Base-by-base conservation (phyloP, 2,113 vertebrate genomes). In the Corythaeola cristata region DNA sequence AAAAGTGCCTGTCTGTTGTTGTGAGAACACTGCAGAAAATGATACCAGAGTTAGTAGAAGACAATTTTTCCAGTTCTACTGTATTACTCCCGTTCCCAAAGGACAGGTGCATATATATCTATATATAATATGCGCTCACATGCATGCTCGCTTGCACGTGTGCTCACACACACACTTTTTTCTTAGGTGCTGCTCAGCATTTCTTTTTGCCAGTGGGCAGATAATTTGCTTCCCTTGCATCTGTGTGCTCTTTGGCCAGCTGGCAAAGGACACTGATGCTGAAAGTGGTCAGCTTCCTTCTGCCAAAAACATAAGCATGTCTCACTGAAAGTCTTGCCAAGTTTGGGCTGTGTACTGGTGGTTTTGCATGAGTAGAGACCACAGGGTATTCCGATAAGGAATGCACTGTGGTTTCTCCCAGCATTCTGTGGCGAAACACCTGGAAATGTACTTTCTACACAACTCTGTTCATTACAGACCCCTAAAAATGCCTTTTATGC, bases 251-350 rank as follows among this genome's bases (percentile, higher is more conserved):
- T 96, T 90, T 91, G 92, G 90, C 97, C 94, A 97, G 90, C 96
- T 97, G 97, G 95, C 94, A 97, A 33, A 97, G 82, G 63, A 83
- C 55, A 33, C 69, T 76, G 88, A 91, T 97, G 92, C 96, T 97
- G 37, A n/a, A 79, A 97, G 85, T 94, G 83, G 88, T 96, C 55
- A 32, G 82, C 66, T 90, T 33, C 53, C 28, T 91, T 58, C 92
- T 97, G 96, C 94, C 95, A 96, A 92, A 97, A 97, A 91, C 92
- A 90, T 77, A 72, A 97, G 95, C 92, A 89, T 92, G 95, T 94
- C 95, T 93, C 58, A 16, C 94, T 67, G 91, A 26, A 72, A 92
- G 85, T 86, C 94, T 79, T 88, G 96, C 95, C 95, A 96, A 77
- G 71, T 87, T 47, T 77, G 77, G 74, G 63, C 77, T 1, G 0